Evolutionary conservation across 2,113 vertebrate genomes (phyloP), one percentile per base, ranked within the genome.

Genomic region (Phylloscopus trochiloides): DNA sequence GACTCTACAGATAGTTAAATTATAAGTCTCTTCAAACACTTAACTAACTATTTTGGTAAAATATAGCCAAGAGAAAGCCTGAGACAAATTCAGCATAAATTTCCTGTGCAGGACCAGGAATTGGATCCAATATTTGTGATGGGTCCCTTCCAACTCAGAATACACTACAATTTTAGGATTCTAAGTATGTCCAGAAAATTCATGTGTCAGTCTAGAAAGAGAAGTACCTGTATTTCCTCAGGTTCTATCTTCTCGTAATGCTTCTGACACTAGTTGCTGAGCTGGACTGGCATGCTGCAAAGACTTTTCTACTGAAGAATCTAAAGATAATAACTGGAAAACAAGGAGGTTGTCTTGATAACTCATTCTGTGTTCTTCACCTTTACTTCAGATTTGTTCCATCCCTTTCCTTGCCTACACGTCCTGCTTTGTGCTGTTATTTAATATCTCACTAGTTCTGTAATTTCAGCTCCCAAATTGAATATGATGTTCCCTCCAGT

Each of bases 391-490:
- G 76, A 88, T 97, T 96, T 91, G 48, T 87, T 93, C 57, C 28
- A 63, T 91, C 7, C 6, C 40, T 96, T 95, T 66, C 73, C 29
- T 96, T 93, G 83, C 48, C 67, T 95, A 61, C n/a, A 20, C 22
- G 8, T 94, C 83, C 67, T 91, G 72, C 42, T 94, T 96, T 96
- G 55, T 75, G n/a, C 83, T 96, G 86, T 89, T 97, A 97, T 97
- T 98, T 97, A 98, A 98, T 96, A 97, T 96, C 91, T 77, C 67
- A 71, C 86, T 68, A 72, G 78, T 96, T 97, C 91, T 96, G 92
- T 93, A 96, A 97, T 97, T 97, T 97, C 90, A 96, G 85, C 54
- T 98, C 90, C 88, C 93, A 97, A 97, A 97, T 94, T 97, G 97
- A 97, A 95, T 97, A 96, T 21, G 32, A 95, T 45, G 7, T 97